Conservation (phyloP, 2,113 vertebrate genomes). For the Ia io region DNA sequence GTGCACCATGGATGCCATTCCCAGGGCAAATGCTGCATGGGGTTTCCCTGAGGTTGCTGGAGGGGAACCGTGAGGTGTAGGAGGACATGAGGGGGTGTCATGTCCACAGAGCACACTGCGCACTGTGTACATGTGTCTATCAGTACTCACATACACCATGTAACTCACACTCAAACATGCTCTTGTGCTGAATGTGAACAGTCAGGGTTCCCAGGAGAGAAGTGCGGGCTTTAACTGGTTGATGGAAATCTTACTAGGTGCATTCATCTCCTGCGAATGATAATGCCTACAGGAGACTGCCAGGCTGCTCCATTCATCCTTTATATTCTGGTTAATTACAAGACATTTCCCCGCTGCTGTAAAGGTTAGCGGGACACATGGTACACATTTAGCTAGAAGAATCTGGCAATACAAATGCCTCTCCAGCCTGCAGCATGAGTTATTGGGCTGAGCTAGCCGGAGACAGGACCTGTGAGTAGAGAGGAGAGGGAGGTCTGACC, state of each 20-base stretch:
- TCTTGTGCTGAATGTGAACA: background rate
- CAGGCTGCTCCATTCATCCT: conserved; percentile 64
- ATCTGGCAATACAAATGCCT: conserved; percentile 52
- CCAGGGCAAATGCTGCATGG: background rate
- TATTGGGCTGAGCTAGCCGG: conserved; percentile 16
- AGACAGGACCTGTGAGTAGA: background rate
- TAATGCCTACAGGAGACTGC: conserved; percentile 65
- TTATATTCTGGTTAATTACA: conserved; percentile 70
- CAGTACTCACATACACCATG: background rate
- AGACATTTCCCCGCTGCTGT: conserved; percentile 63
- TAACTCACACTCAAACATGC: background rate
- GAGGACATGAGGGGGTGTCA: too few relatives aligned
- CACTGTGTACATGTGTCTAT: background rate
- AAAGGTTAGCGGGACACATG: conserved; percentile 70
- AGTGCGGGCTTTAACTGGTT: conserved; percentile 26
- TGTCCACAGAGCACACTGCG: background rate
- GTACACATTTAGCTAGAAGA: conserved; percentile 56
- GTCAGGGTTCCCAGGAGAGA: conserved; percentile 32
- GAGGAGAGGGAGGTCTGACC: background rate
- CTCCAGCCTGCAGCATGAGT: conserved; percentile 31
- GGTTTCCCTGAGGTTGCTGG: background rate
- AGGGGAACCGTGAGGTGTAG: background rate
- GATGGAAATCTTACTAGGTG: conserved; percentile 58
- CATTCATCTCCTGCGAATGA: conserved; percentile 56
- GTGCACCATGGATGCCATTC: background rate